Base-by-base conservation (phyloP, 2,797 vertebrate species). In the Pseudopleuronectes americanus region DNA sequence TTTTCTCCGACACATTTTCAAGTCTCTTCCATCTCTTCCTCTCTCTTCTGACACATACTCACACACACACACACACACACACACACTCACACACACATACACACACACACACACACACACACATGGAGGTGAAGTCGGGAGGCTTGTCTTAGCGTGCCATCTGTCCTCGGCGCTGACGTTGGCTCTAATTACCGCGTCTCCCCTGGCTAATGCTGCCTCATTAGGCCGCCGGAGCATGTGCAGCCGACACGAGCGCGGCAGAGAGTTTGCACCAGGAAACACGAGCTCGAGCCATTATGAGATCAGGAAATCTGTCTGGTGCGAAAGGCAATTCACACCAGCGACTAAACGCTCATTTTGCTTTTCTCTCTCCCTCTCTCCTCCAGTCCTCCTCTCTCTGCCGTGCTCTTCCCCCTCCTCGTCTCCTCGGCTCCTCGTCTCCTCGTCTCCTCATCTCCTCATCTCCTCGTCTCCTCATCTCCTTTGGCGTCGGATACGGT, bases 291-390 rank as follows among this genome's bases (percentile, higher is more conserved):
- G 93, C 93, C 93, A 93, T 94, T 93, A 94, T 85, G 92, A 93
- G 92, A 92, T 93, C 92, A 91, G 93, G 90, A 94, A 93, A 94
- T 93, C 92, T 94, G 93, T 94, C 93, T 94, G 91, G 93, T 94
- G 94, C 90, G 94, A 94, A 94, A 94, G 92, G 93, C 94, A 94
- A 93, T 95, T 95, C 94, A 94, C 94, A 95, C 94, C 92, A 92
- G 75, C 76, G 87, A 91, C 92, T 95, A 95, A 95, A 94, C 94
- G 94, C 93, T 95, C 94, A 93, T 88, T 95, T 94, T 91, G 93
- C 92, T 93, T 94, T 87, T 84, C 87, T 85, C 74, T 84, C 74
- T 64, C 70, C 71, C 53, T 41, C 33, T 79, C 64, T 41, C 21
- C 38, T 19, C 14, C 38, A 14, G 38, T 64, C 57, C 55, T 57